Evolutionary conservation across 1,140 invertebrate genomes (phyloP), one percentile per base, ranked within the genome.

Genomic region (Aphelinus certus): DNA sequence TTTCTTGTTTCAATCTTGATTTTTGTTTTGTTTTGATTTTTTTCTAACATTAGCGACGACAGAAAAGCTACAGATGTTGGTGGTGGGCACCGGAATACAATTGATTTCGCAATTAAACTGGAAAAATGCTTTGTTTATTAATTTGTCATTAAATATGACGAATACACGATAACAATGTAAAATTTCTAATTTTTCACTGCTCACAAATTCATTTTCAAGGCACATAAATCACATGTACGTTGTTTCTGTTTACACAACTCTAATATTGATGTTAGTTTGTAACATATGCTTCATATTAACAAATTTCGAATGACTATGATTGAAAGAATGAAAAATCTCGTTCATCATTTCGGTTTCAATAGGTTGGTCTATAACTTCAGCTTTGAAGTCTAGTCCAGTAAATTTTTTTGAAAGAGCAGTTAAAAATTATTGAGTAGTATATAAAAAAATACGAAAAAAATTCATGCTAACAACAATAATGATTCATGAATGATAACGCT

Each of bases 21-120:
- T 73, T 48, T 63, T 75, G 47, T 58, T 74, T 69, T 70, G 42
- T 70, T 64, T n/a, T 64, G 61, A 7, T 3, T 48, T 76, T 76
- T 71, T 64, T 62, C 60, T 51, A 72, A 49, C 53, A 69, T 64
- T 75, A 49, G 66, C 55, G 55, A 43, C 61, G 49, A 58, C 56
- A 49, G 42, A 62, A 51, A 63, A 73, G 71, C 67, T 77, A 71
- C 69, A 6, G 56, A 67, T 73, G 49, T 71, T 73, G 71, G 76
- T 77, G 76, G 66, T 74, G 76, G 71, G 57, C 56, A 62, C 51
- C 62, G 62, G 64, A 10, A 68, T 66, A 71, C 64, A 56, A 56
- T 26, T 56, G 53, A 56, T 71, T 63, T 56, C 48, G 61, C 61
- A 48, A 63, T 9, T 48, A 63, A 63, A 47, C 42, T 45, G 26